phyloP scores from a whole-genome alignment of 1,140 invertebrate species.

The Formica selysi region DNA sequence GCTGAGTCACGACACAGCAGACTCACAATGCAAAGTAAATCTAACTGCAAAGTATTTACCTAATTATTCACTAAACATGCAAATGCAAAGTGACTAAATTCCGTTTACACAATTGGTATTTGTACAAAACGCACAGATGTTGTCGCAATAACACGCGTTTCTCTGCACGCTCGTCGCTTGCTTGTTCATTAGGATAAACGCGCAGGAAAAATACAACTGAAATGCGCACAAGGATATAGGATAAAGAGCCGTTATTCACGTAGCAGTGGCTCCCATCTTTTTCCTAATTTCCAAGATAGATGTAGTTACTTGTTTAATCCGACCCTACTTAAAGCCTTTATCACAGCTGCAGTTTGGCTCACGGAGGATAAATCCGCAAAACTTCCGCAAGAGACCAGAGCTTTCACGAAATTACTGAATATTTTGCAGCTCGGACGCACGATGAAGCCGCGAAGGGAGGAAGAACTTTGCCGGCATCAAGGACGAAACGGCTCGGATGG shows the following conservation, averaged over 20 bases:
- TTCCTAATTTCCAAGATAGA: conserved; percentile 9
- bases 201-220: background rate
- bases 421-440: conserved; percentile 41
- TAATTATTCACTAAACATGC: conserved; percentile 24
- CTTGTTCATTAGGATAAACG: conserved; percentile 9
- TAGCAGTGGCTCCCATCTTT: background rate
- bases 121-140: conserved; percentile 24
- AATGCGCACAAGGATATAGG: background rate
- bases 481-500: conserved; percentile 12
- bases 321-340: conserved; percentile 21
- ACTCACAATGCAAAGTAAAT: background rate
- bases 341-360: conserved; percentile 28
- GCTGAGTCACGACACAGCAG: background rate
- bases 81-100: conserved; percentile 21
- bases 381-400: conserved; percentile 64
- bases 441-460: background rate
- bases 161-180: background rate
- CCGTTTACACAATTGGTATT: conserved; percentile 5
- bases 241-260: background rate
- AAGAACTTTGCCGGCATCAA: conserved; percentile 50
- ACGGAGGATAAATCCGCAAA: conserved; percentile 65
- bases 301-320: conserved; percentile 52
- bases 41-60: conserved; percentile 9
- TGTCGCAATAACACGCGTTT: conserved; percentile 8
- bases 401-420: conserved; percentile 71